phyloP scores from a whole-genome alignment of 2,113 vertebrate genomes.

The Micronycteris hirsuta region DNA sequence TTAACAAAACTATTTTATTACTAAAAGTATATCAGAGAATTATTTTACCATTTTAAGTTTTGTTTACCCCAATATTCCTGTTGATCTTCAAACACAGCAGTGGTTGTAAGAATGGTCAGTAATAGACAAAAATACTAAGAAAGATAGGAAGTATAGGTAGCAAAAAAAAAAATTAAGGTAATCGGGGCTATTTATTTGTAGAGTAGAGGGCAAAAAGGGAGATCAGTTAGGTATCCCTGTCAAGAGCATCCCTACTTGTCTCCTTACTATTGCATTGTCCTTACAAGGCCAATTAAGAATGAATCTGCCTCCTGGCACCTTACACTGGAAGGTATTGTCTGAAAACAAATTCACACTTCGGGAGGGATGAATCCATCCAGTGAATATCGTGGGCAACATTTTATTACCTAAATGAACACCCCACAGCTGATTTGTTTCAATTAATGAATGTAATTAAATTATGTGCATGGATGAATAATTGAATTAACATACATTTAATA shows the following conservation, averaged over 20 bases:
- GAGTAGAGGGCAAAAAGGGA: not conserved
- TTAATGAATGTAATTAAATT: slow-evolving; percentile 44
- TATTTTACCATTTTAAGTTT: not conserved
- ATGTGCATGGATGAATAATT: slow-evolving; percentile 23
- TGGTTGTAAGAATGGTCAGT: not conserved
- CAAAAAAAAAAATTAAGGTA: not conserved
- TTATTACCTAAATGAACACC: slow-evolving; percentile 9
- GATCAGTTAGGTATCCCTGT: not conserved
- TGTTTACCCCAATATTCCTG: not conserved
- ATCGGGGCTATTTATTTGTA: not conserved
- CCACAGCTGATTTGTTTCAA: slow-evolving; percentile 27
- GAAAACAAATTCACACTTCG: not conserved
- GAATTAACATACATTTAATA: slow-evolving; percentile 1
- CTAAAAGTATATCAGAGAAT: not conserved
- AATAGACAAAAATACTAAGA: not conserved
- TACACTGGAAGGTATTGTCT: not conserved
- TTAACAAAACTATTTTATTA: not conserved
- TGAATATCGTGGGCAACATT: not conserved
- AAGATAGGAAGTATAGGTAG: not conserved
- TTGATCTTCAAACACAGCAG: not conserved
- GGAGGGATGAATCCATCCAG: not conserved
- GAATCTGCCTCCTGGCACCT: not conserved
- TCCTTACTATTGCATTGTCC: not conserved
- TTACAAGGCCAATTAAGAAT: not conserved
- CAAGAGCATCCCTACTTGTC: not conserved